Evolutionary conservation across 2,888 invertebrate genomes (phyloP).

Genomic region (Rhamnusium bicolor): DNA sequence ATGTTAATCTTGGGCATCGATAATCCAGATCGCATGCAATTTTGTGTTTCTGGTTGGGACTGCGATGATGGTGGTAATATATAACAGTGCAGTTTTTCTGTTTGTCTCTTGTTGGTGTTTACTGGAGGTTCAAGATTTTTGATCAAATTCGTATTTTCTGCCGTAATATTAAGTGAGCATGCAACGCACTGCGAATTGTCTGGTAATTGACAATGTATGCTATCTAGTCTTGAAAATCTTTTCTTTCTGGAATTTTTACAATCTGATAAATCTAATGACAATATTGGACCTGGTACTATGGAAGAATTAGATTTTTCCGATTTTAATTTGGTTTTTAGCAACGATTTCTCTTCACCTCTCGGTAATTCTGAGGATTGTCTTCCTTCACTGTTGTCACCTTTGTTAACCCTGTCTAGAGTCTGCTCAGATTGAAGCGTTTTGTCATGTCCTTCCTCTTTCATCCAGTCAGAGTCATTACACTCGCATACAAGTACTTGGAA

Average conservation of each 20-base stretch:
- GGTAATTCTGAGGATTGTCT: too few species aligned
- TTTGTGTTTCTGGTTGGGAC: not conserved
- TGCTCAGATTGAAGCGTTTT: too few species aligned
- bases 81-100: slow-evolving; percentile 31
- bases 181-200: slow-evolving; percentile 48
- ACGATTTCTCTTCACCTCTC: too few species aligned
- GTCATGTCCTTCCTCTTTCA: too few species aligned
- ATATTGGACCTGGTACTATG: slow-evolving; percentile 45
- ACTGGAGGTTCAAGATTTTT: slow-evolving; percentile 23
- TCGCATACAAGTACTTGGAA: too few species aligned
- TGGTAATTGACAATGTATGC: slow-evolving; percentile 48
- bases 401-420: too few species aligned
- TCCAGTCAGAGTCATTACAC: too few species aligned
- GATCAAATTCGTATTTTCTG: slow-evolving; percentile 29
- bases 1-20: too few species aligned
- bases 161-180: slow-evolving; percentile 42
- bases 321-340: not conserved
- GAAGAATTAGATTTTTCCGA: slow-evolving; percentile 36
- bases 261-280: slow-evolving; percentile 13
- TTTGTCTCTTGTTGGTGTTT: too few species aligned
- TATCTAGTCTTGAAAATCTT: slow-evolving; percentile 40
- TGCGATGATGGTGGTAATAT: not conserved
- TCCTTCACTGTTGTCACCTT: too few species aligned
- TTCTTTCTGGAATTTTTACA: slow-evolving; percentile 45
- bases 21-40: slow-evolving; percentile 3